Percentiles rank a stretch among this genome's conserved stretches.
Evolutionary conservation across 1,140 invertebrate species (phyloP).

Genomic region (Eupristina koningsbergeri): DNA sequence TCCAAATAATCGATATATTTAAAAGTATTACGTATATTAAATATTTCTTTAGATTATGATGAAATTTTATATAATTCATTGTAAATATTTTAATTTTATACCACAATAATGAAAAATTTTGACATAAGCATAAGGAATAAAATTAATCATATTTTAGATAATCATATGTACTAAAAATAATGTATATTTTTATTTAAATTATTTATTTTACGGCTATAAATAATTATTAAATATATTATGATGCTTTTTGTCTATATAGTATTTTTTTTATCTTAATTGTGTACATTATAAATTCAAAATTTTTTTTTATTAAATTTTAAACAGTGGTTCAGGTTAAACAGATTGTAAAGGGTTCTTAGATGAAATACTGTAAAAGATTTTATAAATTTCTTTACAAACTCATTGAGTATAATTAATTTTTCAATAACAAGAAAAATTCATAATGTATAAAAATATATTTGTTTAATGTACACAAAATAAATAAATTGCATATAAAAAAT

Average conservation of each 20-base stretch:
- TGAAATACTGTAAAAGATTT: too few species aligned
- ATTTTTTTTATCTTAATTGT: background rate
- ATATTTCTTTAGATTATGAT: background rate
- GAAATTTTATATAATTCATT: background rate
- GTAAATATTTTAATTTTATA: background rate
- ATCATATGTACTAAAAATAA: too few species aligned
- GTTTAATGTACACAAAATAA: background rate
- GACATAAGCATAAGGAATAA: too few species aligned
- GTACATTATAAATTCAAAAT: background rate
- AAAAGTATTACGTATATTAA: too few species aligned
- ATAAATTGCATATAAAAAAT: background rate
- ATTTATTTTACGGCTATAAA: background rate
- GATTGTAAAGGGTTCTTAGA: background rate
- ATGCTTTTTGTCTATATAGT: background rate
- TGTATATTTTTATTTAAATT: too few species aligned
- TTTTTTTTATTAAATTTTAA: slow-evolving; percentile 1
- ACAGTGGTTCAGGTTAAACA: too few species aligned
- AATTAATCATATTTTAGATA: too few species aligned
- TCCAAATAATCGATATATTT: background rate
- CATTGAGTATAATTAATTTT: too few species aligned
- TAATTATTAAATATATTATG: slow-evolving; percentile 16
- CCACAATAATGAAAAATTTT: too few species aligned
- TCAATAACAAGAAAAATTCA: too few species aligned
- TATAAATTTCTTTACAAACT: too few species aligned
- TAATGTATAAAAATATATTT: background rate